Base-by-base conservation (phyloP, 2,797 vertebrate genomes). In the Iguana delicatissima region DNA sequence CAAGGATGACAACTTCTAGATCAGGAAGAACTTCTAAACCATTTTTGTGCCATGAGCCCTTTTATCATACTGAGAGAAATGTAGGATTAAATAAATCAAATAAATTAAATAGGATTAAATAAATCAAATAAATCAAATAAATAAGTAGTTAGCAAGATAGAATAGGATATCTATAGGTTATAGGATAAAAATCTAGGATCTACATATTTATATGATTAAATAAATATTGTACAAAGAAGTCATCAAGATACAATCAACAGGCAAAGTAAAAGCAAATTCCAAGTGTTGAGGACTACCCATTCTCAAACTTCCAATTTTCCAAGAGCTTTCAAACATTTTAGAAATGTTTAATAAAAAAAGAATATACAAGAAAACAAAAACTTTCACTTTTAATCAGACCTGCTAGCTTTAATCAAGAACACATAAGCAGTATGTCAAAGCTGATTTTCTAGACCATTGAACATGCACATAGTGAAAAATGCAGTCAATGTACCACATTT, bases 341-440 rank as follows among this genome's bases (percentile, higher is more conserved):
- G 3, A 32, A 55, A 92, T 14, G 62, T 1, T 46, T 90, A n/a
- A 79, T 46, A 59, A 16, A 85, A 91, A 93, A 8, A 91, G 87
- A 55, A 52, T 84, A 2, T 74, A 92, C 0, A 93, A 81, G 57
- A 80, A 62, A 77, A 0, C 9, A 57, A 86, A 93, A 92, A 91
- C 4, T 64, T 64, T 91, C 93, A 18, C 86, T 52, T 90, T 29
- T 38, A 93, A 69, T 69, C 62, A 69, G 46, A 83, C 57, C 42
- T 22, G 9, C 20, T 74, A 0, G 72, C 62, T 79, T 89, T 84
- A 89, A 89, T 64, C 42, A 84, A 67, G 57, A 84, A 38, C 24
- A 77, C 32, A 29, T 77, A 89, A 93, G 87, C 5, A 16, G 84
- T 89, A 16, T 0, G 0, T 69, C 76, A 85, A 52, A 89, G 67